Evolutionary conservation across 2,113 vertebrate genomes (phyloP).

Genomic region (Ranitomeya variabilis): DNA sequence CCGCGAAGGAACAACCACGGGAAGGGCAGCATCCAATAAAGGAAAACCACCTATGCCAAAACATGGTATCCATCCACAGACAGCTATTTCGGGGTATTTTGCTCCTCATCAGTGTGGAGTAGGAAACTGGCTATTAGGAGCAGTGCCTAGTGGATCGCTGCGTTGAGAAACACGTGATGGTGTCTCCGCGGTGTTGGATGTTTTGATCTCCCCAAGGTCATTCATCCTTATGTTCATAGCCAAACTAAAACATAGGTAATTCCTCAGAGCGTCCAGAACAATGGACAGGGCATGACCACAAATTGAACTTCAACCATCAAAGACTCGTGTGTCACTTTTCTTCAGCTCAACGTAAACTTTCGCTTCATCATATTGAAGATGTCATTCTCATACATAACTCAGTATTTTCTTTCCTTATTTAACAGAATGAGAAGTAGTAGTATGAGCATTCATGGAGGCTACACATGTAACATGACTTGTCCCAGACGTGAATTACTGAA

Average conservation of each 20-base stretch:
- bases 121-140: too few relatives aligned
- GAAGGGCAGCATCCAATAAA: too few relatives aligned
- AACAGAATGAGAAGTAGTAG: not conserved
- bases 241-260: not conserved
- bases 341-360: not conserved
- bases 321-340: not conserved
- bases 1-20: too few relatives aligned
- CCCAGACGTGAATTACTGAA: not conserved
- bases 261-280: not conserved
- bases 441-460: not conserved
- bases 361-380: not conserved
- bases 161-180: too few relatives aligned
- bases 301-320: not conserved
- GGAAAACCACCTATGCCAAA: too few relatives aligned
- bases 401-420: not conserved
- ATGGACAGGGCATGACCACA: not conserved
- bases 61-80: too few relatives aligned
- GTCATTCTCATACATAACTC: not conserved
- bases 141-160: too few relatives aligned
- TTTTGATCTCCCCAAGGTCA: too few relatives aligned
- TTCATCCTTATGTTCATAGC: too few relatives aligned
- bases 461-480: not conserved
- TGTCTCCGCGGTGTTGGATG: too few relatives aligned
- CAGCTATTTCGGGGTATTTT: too few relatives aligned
- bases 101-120: too few relatives aligned